phyloP scores from a whole-genome alignment of 2,113 vertebrate genomes.

The Psilopogon haemacephalus region DNA sequence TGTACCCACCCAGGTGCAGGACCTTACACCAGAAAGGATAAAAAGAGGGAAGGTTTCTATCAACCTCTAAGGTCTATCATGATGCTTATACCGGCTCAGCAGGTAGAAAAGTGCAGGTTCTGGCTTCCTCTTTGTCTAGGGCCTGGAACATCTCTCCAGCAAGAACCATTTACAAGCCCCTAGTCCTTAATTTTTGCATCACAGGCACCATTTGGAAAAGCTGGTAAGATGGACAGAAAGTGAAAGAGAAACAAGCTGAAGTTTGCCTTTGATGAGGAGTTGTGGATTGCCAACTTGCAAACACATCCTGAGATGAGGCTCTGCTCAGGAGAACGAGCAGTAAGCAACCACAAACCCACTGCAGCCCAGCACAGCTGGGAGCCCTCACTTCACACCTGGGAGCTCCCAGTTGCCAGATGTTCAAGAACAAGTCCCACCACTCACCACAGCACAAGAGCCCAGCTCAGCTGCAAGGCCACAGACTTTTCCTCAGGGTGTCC shows the following conservation, averaged over 20 bases:
- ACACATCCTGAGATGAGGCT: background rate
- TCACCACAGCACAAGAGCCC: background rate
- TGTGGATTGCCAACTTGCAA: background rate
- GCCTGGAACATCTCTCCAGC: background rate
- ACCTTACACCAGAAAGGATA: too few relatives aligned
- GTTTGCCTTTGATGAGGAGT: background rate
- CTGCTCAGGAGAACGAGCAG: background rate
- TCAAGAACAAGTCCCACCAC: background rate
- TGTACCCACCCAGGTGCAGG: too few relatives aligned
- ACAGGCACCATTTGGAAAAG: background rate
- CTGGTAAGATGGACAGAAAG: background rate
- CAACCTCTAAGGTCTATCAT: fast-evolving
- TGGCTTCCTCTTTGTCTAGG: background rate
- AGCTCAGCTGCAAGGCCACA: background rate
- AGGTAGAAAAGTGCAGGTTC: fast-evolving
- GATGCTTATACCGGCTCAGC: background rate
- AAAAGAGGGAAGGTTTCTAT: fast-evolving
- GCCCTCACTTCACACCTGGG: too few relatives aligned
- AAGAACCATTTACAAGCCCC: background rate
- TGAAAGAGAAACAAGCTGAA: fast-evolving
- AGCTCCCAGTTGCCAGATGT: background rate
- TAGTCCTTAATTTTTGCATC: background rate
- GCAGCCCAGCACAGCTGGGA: fast-evolving
- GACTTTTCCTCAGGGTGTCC: too few relatives aligned
- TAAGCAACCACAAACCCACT: background rate